A percentile compares a stretch with the other conserved stretches of the same genome.
Conservation (phyloP, 2,113 vertebrate species). For the Apteryx owenii region DNA sequence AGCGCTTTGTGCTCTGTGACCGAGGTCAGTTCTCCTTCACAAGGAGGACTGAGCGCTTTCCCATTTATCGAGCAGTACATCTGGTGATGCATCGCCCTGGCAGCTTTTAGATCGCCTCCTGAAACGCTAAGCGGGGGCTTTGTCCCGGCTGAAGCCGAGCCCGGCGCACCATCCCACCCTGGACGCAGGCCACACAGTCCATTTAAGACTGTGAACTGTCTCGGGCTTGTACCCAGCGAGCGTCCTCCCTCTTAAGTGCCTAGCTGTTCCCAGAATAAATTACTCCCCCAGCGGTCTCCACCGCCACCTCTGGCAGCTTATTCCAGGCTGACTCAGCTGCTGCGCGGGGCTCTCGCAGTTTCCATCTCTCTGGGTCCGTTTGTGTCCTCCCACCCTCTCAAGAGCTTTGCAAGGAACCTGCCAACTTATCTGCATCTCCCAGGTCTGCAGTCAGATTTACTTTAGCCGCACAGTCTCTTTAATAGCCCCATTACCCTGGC, state of each 20-base stretch:
- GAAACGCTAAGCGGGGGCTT: too few species aligned
- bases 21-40: too few species aligned
- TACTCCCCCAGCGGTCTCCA: background rate
- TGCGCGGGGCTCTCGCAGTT: fast-evolving
- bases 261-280: slow-evolving; percentile 26
- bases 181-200: background rate
- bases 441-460: background rate
- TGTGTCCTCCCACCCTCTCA: background rate
- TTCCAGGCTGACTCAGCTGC: background rate
- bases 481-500: background rate
- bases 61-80: too few species aligned
- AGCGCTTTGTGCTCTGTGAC: too few species aligned
- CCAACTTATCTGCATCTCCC: background rate
- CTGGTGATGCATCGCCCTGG: too few species aligned
- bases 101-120: too few species aligned
- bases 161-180: too few species aligned
- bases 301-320: background rate
- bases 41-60: too few species aligned
- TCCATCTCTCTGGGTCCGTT: background rate
- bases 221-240: slow-evolving; percentile 3
- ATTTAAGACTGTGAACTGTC: slow-evolving; percentile 15
- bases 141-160: too few species aligned
- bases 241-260: background rate
- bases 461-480: background rate
- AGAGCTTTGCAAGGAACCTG: background rate